These are phyloP conservation scores for Acromyrmex heyeri DNA, from an alignment of 1,140 invertebrate species.

Conservation along the genomic window DNA sequence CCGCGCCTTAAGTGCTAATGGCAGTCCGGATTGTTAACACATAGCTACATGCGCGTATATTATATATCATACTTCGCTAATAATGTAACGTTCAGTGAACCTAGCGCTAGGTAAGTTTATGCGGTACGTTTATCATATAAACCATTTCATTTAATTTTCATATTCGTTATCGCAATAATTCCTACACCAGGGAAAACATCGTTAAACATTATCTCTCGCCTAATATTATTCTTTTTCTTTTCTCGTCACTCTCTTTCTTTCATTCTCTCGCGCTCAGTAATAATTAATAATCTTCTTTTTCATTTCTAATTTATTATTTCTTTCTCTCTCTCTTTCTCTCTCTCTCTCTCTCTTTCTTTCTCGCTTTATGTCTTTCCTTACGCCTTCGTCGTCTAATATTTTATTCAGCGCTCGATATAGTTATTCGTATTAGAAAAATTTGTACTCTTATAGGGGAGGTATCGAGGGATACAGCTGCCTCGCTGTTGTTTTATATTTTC, in stretches of 20 bases:
- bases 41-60: conserved; percentile 52
- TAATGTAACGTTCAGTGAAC: conserved; percentile 70
- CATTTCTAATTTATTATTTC: conserved; percentile 68
- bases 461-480: conserved; percentile 83
- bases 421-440: conserved; percentile 85
- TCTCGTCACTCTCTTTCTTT: conserved; percentile 28
- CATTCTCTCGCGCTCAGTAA: conserved; percentile 70
- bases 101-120: conserved; percentile 76
- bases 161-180: conserved; percentile 81
- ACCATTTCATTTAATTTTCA: conserved; percentile 82
- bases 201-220: conserved; percentile 80
- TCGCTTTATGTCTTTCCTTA: conserved; percentile 53
- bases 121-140: conserved; percentile 76
- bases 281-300: conserved; percentile 78
- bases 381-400: conserved; percentile 69
- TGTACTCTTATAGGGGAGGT: conserved; percentile 86
- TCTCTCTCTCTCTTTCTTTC: conserved; percentile 55
- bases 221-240: conserved; percentile 64
- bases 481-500: conserved; percentile 65
- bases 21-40: conserved; percentile 67
- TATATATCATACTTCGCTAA: conserved; percentile 69
- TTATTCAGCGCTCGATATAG: conserved; percentile 83
- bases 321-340: conserved; percentile 43
- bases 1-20: conserved; percentile 74
- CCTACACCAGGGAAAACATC: conserved; percentile 84